These are phyloP conservation scores for Nipponacmea schrenckii DNA, from an alignment of 2,888 invertebrate genomes.

Conservation along the genomic window DNA sequence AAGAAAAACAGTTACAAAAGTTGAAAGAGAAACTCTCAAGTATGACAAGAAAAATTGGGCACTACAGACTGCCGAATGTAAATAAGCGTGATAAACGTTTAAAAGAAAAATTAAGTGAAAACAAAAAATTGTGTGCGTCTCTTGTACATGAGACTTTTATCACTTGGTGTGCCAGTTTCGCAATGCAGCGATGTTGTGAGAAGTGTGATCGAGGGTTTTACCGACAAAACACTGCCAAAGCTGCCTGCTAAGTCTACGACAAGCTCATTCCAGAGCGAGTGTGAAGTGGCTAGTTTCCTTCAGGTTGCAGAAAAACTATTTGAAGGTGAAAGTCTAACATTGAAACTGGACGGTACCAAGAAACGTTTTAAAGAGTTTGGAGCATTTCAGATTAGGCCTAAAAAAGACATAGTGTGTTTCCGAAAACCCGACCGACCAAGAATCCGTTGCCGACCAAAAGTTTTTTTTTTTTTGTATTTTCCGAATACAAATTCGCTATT, in stretches of 20 bases:
- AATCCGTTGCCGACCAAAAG: no score
- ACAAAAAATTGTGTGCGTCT: neutral
- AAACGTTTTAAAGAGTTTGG: neutral
- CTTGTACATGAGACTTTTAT: neutral
- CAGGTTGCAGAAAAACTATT: neutral
- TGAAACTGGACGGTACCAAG: neutral
- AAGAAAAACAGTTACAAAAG: no score
- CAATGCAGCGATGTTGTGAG: neutral
- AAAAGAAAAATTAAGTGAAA: neutral
- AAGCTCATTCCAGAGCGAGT: neutral
- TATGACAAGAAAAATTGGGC: no score
- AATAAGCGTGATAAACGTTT: slow-evolving; percentile 1
- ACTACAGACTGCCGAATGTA: neutral
- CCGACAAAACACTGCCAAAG: neutral
- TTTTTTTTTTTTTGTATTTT: no score
- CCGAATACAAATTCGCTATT: no score
- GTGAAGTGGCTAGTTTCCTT: neutral
- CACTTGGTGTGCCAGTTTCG: neutral
- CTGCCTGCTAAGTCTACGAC: neutral
- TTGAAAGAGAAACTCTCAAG: no score
- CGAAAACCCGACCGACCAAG: no score
- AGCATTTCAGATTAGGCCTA: neutral
- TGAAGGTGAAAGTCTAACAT: neutral
- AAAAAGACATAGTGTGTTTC: no score
- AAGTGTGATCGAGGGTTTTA: neutral